These are phyloP conservation scores for Novumbra hubbsi DNA, from an alignment of 2,797 vertebrate genomes.

Conservation along the genomic window DNA sequence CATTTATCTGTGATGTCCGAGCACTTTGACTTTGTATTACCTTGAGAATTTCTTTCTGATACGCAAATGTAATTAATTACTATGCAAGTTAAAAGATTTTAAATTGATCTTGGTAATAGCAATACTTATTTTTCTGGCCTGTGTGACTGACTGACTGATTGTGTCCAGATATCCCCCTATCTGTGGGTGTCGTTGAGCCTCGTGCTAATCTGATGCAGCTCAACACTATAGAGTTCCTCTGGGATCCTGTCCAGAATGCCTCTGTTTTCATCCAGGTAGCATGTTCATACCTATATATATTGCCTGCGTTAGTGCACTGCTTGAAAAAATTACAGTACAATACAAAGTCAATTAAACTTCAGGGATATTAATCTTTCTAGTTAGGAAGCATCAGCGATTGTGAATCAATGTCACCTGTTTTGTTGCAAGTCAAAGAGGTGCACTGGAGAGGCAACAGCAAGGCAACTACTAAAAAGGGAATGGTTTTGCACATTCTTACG, in stretches of 20 bases:
- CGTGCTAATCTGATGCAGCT: constrained; percentile 85
- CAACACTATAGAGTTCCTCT: constrained; percentile 93
- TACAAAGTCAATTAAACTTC: too few species aligned
- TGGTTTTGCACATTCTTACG: too few species aligned
- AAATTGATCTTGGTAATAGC: background rate
- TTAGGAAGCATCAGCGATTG: too few species aligned
- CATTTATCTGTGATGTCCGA: background rate
- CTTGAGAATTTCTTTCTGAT: background rate
- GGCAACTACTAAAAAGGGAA: too few species aligned
- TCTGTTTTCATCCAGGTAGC: constrained; percentile 93
- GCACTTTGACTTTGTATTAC: background rate
- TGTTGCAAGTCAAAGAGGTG: too few species aligned
- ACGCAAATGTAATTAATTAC: background rate
- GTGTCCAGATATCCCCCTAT: constrained; percentile 88
- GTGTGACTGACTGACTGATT: constrained; percentile 7
- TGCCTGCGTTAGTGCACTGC: background rate
- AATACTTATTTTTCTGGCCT: background rate
- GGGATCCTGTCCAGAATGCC: constrained; percentile 88
- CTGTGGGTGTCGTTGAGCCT: constrained; percentile 89
- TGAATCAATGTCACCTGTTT: too few species aligned
- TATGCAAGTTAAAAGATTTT: background rate
- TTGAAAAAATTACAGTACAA: too few species aligned
- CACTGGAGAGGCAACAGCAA: too few species aligned
- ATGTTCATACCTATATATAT: background rate
- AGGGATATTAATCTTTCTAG: too few species aligned